Percentiles rank a stretch among this genome's conserved stretches.
phyloP scores from a whole-genome alignment of 2,797 vertebrate genomes.

The Characodon lateralis region DNA sequence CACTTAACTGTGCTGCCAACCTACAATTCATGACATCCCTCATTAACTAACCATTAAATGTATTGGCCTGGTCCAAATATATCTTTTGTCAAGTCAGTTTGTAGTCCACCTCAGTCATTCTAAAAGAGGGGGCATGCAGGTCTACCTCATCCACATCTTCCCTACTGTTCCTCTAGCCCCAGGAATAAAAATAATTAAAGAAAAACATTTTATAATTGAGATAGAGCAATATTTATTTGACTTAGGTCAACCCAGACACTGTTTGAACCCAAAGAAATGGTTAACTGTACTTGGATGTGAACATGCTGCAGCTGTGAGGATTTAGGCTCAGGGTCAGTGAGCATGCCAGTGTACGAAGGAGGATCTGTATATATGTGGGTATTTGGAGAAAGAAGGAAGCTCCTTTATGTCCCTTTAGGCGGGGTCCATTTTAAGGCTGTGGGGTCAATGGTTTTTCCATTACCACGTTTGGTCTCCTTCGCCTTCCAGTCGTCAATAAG shows the following conservation, averaged over 20 bases:
- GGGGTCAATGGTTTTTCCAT: constrained; percentile 93
- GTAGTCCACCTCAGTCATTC: neutral
- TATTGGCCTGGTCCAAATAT: neutral
- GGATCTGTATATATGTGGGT: constrained; percentile 19
- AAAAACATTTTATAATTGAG: neutral
- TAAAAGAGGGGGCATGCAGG: neutral
- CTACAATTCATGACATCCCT: neutral
- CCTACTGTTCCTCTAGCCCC: neutral
- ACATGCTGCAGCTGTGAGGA: constrained; percentile 24
- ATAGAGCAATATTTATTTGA: neutral
- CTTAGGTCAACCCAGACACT: constrained; percentile 12
- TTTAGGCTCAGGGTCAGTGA: constrained; percentile 38
- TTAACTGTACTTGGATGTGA: neutral
- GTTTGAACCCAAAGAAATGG: constrained; percentile 45
- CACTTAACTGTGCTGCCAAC: neutral
- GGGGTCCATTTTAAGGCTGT: constrained; percentile 97
- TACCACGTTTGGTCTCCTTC: constrained; percentile 95
- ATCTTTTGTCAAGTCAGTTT: neutral
- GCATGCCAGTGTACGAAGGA: constrained; percentile 46
- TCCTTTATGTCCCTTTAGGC: constrained; percentile 92
- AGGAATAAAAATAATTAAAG: neutral
- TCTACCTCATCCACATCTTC: neutral
- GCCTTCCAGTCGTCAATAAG: constrained; percentile 98
- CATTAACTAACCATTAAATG: neutral
- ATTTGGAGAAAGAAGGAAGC: constrained; percentile 33